Evolutionary conservation across 1,140 invertebrate genomes (phyloP), one percentile per base, ranked within the genome.

Genomic region (Drosophila suzukii): DNA sequence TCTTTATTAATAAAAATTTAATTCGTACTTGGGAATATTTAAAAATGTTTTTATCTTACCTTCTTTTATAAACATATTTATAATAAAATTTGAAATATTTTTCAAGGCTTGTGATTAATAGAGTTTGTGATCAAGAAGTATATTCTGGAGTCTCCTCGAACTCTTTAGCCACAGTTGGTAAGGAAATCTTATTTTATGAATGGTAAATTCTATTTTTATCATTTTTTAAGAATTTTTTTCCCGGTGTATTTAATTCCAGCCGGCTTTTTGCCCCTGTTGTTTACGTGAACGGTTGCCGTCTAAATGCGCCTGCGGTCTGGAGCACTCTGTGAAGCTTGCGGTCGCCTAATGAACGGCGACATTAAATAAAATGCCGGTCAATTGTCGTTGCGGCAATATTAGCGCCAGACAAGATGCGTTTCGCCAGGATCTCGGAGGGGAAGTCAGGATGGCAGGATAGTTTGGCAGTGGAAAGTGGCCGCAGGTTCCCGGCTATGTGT

Each of bases 301-400:
- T 70, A 88, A 83, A 88, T 88, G 84, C 66, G 63, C 44, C 54
- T 88, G 83, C 57, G 79, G 84, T 70, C 51, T 51, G 47, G 44
- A 39, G 44, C 49, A 50, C 53, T 59, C 47, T 57, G 46, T 55
- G 41, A 36, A 74, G 71, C 57, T 61, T 84, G 83, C 49, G 67
- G 75, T 62, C 75, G 83, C 67, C 84, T 88, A 88, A 88, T 88
- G 83, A 88, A 89, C 83, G 79, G 76, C 75, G 83, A 80, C 83
- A 86, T 86, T 86, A 86, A 86, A 86, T 86, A 89, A 86, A 86
- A 86, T 88, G 83, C 88, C 72, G 83, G 83, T 86, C 83, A 88
- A 86, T 86, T 86, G 83, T 86, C 79, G 75, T 83, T 85, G 82
- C 34, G 82, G 82, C 58, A 63, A 68, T 86, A 78, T 78, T 75